Base-by-base conservation (phyloP, 2,113 vertebrate genomes). In the Pelecanus crispus region DNA sequence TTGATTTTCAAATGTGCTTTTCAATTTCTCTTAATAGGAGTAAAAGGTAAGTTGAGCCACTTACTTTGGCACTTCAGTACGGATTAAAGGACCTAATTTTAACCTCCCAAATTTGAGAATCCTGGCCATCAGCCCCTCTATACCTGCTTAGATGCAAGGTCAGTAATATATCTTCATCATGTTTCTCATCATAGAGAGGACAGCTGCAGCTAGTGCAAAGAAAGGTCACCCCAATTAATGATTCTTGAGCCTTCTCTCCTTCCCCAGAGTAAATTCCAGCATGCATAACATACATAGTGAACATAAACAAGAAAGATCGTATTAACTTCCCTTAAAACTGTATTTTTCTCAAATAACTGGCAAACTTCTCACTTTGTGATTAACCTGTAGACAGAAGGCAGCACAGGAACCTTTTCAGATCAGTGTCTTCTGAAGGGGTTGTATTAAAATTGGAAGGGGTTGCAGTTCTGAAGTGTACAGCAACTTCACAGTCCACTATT, bases 151-250 rank as follows among this genome's bases (percentile, higher is more conserved):
- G 29, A n/a, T 62, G 24, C 71, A 91, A 81, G 44, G 56, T 79
- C 52, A 92, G 47, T 83, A 83, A 92, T 63, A 6, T 42, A 59
- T 59, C 71, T 75, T 88, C 67, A 71, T 67, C 75, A 18, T 44
- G 11, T 78, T 90, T 92, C 82, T 77, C 61, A 73, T 52, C 47
- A 81, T 2, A 44, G 26, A 88, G 38, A 81, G 36, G 63, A 93
- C 82, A 95, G 86, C 67, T 93, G 92, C 55, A 92, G 45, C n/a
- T 90, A 83, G 45, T 42, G 47, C 49, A 94, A 88, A 86, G 94
- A 90, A 92, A 96, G 42, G 62, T 92, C 79, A 95, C 8, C 32
- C 26, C 38, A 61, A 5, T 77, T 68, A 52, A 71, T 26, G 25
- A 49, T 62, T 95, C 38, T 49, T 55, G 49, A 93, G 40, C 34